phyloP scores from a whole-genome alignment of 1,140 invertebrate species.

The Ips nitidus region DNA sequence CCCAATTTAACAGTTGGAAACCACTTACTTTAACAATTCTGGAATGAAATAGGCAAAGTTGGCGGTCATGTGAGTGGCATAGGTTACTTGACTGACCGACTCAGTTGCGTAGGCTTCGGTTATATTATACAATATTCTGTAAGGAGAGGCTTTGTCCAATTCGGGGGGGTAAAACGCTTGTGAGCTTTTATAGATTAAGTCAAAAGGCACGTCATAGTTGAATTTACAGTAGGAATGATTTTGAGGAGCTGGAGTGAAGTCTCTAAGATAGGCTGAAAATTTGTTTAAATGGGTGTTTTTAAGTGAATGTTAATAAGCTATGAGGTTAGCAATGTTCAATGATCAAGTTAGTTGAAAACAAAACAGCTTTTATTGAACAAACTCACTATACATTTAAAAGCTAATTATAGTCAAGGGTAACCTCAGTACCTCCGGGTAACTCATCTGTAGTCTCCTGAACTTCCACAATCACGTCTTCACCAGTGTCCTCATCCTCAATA shows the following conservation, averaged over 20 bases:
- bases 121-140: slow-evolving; percentile 68
- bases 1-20: neutral
- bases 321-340: too few relatives aligned
- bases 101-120: slow-evolving; percentile 49
- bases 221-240: slow-evolving; percentile 65
- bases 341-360: too few relatives aligned
- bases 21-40: slow-evolving; percentile 60
- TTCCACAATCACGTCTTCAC: neutral
- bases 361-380: too few relatives aligned
- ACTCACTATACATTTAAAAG: too few relatives aligned
- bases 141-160: slow-evolving; percentile 58
- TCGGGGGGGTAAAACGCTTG: slow-evolving; percentile 59
- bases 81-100: slow-evolving; percentile 58
- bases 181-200: slow-evolving; percentile 55
- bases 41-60: slow-evolving; percentile 73
- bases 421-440: neutral
- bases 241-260: slow-evolving; percentile 2
- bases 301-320: too few relatives aligned
- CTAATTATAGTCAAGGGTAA: neutral
- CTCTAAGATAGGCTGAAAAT: slow-evolving; percentile 22
- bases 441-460: neutral
- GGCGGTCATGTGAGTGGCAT: slow-evolving; percentile 72
- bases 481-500: neutral
- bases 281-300: neutral
- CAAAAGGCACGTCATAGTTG: slow-evolving; percentile 61